Base-by-base conservation (phyloP, 2,888 invertebrate species). In the Epistrophella euchroma region DNA sequence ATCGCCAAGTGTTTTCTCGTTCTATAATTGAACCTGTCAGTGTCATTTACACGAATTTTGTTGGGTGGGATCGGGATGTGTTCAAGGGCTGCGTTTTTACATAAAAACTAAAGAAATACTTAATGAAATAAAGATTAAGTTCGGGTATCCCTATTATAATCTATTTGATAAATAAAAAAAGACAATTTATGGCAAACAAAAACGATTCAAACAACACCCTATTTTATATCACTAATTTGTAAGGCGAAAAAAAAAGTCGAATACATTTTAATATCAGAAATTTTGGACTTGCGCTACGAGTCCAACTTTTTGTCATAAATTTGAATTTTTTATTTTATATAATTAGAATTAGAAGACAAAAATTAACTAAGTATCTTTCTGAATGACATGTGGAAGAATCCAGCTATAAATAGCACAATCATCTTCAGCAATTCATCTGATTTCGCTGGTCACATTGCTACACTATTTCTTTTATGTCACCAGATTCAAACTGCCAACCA, bases 201-300 rank as follows among this genome's bases (percentile, higher is more conserved):
- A 4, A 32, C 45, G 13, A 13, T 7, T 25, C 4, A 17, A 68
- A 68, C 50, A 50, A 68, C 66, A 50, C 35, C 68, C 37, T 25
- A 9, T 45, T 62, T 32, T 47, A 25, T 62, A 55, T 56, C 37
- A 71, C 25, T n/a, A 17, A 10, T 40, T 37, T 45, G 10, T 2
- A 60, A 22, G n/a, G 15, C 15, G 43, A 66, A 32, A 32, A 32
- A 32, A 32, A 32, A 43, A 43, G 6, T n/a, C 4, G 28, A 50
- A 28, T 11, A 73, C 32, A 62, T 37, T 55, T 52, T 68, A 15
- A 56, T 70, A 75, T 66, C 62, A 85, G 55, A 73, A 19, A 62
- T 50, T 85, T 76, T 81, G 81, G 73, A 77, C 81, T 85, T 85
- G 85, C 85, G 85, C 85, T 32, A 47, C 68, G 75, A 71, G 47